phyloP scores from a whole-genome alignment of 2,797 vertebrate species.

The Pseudotriccus pelzelni region DNA sequence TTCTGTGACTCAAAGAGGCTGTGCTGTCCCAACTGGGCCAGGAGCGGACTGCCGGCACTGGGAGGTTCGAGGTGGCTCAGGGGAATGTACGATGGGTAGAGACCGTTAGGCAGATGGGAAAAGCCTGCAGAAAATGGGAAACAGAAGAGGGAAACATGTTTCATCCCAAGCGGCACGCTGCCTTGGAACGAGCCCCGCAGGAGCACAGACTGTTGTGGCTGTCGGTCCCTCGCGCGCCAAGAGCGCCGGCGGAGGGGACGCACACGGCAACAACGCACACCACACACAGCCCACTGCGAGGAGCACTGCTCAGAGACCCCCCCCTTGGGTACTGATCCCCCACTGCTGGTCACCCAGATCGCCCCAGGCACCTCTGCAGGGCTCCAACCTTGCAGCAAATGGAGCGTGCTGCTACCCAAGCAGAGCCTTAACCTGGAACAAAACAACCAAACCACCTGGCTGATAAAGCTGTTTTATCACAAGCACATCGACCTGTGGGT shows the following conservation, averaged over 20 bases:
- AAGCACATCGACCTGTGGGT: not conserved
- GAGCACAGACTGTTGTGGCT: slow-evolving; percentile 34
- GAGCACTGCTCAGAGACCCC: accelerated
- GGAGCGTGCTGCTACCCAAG: not conserved
- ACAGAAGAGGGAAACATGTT: slow-evolving; percentile 19
- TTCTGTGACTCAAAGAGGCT: slow-evolving; percentile 91
- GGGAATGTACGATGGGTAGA: slow-evolving; percentile 93
- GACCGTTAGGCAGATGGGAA: slow-evolving; percentile 86
- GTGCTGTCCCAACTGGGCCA: slow-evolving; percentile 87
- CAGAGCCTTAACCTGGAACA: not conserved
- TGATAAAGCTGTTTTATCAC: not conserved
- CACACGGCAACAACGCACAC: accelerated
- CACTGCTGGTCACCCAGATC: accelerated
- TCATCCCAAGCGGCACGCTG: not conserved
- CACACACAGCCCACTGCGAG: not conserved
- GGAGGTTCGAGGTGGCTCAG: slow-evolving; percentile 90
- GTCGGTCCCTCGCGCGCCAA: not conserved
- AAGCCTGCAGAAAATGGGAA: slow-evolving; percentile 79
- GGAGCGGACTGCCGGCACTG: slow-evolving; percentile 75
- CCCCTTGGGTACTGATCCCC: not conserved
- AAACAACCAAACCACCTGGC: not conserved
- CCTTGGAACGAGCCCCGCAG: not conserved
- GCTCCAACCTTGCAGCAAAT: not conserved
- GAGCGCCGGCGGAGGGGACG: not conserved
- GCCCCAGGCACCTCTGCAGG: accelerated